These are phyloP conservation scores for Julus scandinavius DNA, from an alignment of 2,888 invertebrate genomes.

Conservation along the genomic window DNA sequence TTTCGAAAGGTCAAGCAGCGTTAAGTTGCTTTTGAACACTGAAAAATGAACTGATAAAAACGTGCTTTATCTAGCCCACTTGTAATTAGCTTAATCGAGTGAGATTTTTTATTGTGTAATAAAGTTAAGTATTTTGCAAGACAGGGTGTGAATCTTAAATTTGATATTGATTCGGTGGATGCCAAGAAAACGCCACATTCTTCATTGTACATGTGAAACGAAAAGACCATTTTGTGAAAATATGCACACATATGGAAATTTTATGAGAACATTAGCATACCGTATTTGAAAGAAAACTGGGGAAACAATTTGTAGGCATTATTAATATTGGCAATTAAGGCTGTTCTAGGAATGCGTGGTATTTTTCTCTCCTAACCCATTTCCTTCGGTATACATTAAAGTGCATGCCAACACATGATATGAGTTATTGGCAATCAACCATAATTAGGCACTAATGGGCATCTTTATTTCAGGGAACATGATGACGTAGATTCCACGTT, in stretches of 20 bases:
- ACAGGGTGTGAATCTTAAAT: not conserved
- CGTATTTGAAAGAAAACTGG: not conserved
- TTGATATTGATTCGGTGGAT: not conserved
- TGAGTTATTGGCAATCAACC: conserved; percentile 37
- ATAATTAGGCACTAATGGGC: conserved; percentile 43
- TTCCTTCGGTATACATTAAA: conserved; percentile 13
- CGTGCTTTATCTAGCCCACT: not conserved
- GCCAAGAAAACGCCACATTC: not conserved
- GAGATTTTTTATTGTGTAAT: not conserved
- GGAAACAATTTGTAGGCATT: not conserved
- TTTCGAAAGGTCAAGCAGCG: not conserved
- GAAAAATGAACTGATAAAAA: not conserved
- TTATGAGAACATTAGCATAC: not conserved
- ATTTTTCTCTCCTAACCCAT: not conserved
- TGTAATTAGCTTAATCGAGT: not conserved
- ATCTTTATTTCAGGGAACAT: conserved; percentile 30
- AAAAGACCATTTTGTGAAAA: not conserved
- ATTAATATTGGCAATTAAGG: not conserved
- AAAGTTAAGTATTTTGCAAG: not conserved
- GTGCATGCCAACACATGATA: conserved; percentile 30
- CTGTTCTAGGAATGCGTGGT: not conserved
- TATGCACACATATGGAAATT: not conserved
- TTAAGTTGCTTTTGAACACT: not conserved
- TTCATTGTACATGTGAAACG: not conserved
- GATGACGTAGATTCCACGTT: conserved; percentile 20